A percentile compares a stretch with the other conserved stretches of the same genome.
phyloP scores from a whole-genome alignment of 2,888 invertebrate genomes.

The Polyommatus icarus region DNA sequence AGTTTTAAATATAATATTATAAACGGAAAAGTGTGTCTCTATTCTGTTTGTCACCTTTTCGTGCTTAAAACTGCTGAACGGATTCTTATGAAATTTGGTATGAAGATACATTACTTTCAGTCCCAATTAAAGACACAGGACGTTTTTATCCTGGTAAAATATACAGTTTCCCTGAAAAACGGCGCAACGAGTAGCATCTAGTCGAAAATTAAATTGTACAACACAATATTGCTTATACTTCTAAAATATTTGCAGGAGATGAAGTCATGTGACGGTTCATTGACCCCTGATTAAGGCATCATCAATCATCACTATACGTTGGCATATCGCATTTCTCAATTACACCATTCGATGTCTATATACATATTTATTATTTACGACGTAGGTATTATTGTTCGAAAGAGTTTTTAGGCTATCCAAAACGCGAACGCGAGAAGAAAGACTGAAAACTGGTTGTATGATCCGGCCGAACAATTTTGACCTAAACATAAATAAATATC shows the following conservation, averaged over 20 bases:
- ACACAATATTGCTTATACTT: constrained; percentile 40
- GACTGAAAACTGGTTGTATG: too few relatives aligned
- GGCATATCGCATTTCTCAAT: constrained; percentile 67
- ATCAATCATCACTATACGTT: constrained; percentile 68
- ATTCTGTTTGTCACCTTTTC: too few relatives aligned
- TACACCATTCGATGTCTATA: not conserved
- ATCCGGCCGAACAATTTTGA: too few relatives aligned
- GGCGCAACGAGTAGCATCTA: constrained; percentile 36
- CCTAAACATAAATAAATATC: too few relatives aligned
- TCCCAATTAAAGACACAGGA: too few relatives aligned
- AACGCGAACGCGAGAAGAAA: not conserved
- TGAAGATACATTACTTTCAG: too few relatives aligned
- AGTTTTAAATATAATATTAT: too few relatives aligned
- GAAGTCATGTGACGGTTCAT: constrained; percentile 64
- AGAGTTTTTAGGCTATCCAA: not conserved
- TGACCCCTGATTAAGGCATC: constrained; percentile 74
- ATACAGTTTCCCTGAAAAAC: too few relatives aligned
- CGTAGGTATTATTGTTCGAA: not conserved
- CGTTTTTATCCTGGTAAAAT: not conserved
- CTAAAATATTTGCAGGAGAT: constrained; percentile 53
- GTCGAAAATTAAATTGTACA: not conserved
- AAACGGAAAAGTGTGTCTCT: too few relatives aligned
- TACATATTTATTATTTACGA: not conserved
- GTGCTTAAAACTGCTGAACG: too few relatives aligned
- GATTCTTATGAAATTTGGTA: too few relatives aligned